Evolutionary conservation across 1,140 invertebrate species (phyloP).

Genomic region (Lepeophtheirus salmonis): DNA sequence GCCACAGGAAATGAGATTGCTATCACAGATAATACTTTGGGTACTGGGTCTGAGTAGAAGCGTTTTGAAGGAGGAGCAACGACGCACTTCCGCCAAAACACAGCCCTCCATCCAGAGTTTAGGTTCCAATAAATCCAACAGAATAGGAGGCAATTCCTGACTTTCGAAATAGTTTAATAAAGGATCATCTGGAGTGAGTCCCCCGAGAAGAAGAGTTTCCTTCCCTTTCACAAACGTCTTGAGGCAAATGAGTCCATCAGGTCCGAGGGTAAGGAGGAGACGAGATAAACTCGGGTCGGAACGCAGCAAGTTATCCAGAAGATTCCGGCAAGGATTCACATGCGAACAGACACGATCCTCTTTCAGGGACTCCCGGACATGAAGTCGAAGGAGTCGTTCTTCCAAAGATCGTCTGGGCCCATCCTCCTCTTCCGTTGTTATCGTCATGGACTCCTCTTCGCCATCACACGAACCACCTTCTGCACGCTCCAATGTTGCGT

Average conservation of each 20-base stretch:
- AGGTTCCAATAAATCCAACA: conserved; percentile 58
- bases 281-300: not conserved
- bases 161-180: conserved; percentile 34
- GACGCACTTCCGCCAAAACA: conserved; percentile 71
- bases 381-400: not conserved
- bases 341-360: not conserved
- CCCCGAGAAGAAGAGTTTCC: not conserved
- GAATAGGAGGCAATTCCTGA: conserved; percentile 61
- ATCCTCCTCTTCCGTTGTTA: not conserved
- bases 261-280: not conserved
- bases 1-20: conserved; percentile 45
- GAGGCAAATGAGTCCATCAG: too few relatives aligned
- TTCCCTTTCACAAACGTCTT: not conserved
- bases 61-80: conserved; percentile 39
- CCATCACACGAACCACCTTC: not conserved
- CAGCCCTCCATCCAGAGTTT: conserved; percentile 75
- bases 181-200: not conserved
- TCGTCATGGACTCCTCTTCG: too few relatives aligned
- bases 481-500: not conserved
- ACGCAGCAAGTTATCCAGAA: not conserved
- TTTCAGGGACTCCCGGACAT: conserved; percentile 3
- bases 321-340: conserved; percentile 9
- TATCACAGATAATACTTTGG: conserved; percentile 55
- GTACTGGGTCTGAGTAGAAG: conserved; percentile 58
- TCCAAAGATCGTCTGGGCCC: not conserved